Conservation (phyloP, 2,113 vertebrate species). For the Mormoops blainvillei region DNA sequence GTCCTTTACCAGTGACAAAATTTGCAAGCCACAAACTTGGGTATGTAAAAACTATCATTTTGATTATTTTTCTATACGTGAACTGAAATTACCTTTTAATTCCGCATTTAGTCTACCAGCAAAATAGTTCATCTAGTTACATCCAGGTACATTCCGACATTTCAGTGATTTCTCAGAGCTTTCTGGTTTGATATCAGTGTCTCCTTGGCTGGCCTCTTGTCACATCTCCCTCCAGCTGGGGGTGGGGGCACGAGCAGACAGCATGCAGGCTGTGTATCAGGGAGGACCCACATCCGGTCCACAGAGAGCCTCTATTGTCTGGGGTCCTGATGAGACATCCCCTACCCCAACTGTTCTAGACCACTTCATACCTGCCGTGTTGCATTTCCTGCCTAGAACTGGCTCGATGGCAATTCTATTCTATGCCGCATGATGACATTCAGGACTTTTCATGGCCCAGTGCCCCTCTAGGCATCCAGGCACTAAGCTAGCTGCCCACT, state of each 20-base stretch:
- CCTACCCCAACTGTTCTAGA: neutral
- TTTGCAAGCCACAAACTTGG: neutral
- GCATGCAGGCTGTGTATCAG: neutral
- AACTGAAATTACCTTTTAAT: neutral
- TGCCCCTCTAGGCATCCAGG: neutral
- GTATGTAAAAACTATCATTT: neutral
- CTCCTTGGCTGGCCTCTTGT: neutral
- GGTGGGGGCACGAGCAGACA: neutral
- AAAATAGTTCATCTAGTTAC: neutral
- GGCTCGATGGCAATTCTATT: neutral
- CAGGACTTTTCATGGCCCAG: neutral
- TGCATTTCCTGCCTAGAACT: neutral
- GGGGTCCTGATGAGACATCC: fast-evolving
- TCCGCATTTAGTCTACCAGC: neutral
- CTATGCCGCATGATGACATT: fast-evolving
- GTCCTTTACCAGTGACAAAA: neutral
- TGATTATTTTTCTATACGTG: neutral
- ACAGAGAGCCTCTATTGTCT: neutral
- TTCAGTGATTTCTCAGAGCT: neutral
- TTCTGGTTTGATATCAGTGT: neutral
- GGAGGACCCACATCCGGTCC: too few species aligned
- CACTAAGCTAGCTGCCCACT: neutral
- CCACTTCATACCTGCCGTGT: fast-evolving
- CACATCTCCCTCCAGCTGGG: neutral
- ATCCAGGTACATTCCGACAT: neutral